Percentiles rank a stretch among this genome's conserved stretches.
phyloP scores from a whole-genome alignment of 2,888 invertebrate species.

The Heliconius ismenius region DNA sequence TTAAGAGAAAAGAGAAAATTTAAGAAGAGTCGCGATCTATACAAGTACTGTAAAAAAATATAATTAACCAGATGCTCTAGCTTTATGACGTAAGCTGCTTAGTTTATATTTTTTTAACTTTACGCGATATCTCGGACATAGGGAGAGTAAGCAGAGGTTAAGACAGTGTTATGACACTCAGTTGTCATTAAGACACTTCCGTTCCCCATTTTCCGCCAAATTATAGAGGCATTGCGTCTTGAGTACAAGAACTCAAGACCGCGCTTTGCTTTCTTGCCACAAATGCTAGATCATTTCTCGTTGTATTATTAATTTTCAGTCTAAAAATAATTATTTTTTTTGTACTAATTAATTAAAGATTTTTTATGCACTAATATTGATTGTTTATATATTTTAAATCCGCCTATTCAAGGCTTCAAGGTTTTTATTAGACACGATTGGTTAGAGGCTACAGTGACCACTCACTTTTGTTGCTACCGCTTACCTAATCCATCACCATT shows the following conservation, averaged over 20 bases:
- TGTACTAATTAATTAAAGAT: neutral
- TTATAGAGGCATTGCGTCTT: neutral
- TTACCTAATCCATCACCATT: neutral
- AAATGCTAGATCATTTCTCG: no score
- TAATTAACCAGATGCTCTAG: neutral
- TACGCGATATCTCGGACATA: neutral
- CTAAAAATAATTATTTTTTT: neutral
- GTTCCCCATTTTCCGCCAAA: neutral
- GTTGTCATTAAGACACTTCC: no score
- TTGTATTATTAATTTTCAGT: no score
- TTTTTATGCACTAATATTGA: neutral
- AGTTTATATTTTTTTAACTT: neutral
- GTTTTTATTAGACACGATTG: neutral
- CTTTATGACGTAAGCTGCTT: neutral
- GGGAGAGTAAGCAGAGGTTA: no score
- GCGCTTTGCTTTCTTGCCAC: no score
- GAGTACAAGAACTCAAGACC: neutral
- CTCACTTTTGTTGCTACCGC: neutral
- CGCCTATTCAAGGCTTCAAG: neutral
- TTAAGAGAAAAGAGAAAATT: no score
- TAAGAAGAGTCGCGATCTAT: no score
- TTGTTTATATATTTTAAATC: neutral
- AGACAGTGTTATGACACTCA: no score
- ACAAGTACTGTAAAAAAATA: neutral
- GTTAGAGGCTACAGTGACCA: constrained; percentile 2